Base-by-base conservation (phyloP, 1,140 invertebrate species). In the Zaprionus davidi region DNA sequence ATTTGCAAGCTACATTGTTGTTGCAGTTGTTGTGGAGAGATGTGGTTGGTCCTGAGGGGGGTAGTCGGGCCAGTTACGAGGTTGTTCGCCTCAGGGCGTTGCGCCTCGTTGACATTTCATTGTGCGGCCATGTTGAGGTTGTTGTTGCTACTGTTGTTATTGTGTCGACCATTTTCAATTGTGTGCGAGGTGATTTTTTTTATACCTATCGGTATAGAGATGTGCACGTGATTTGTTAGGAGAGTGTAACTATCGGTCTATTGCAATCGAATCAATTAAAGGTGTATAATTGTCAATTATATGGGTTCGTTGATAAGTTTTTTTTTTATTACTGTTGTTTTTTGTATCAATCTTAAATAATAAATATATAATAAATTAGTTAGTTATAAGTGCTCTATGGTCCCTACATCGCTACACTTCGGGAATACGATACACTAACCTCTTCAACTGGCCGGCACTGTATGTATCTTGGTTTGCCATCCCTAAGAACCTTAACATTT, bases 31-130 rank as follows among this genome's bases (percentile, higher is more conserved):
- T 11, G 9, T 11, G 31, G 2, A 2, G 9, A 3, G 44, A 7
- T 5, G 36, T 15, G 3, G 4, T 13, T 13, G 28, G 26, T 24
- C n/a, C 24, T 17, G 7, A 4, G 51, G 22, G 26, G 56, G 5
- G 36, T n/a, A 3, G 36, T 34, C 28, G 22, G 26, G 17, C 34
- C n/a, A 31, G 51, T 51, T 55, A 26, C 12, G 69, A 28, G 60
- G 44, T 58, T 60, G 53, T 57, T 65, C 31, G 70, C 76, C 73
- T 36, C 12, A 24, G 55, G 60, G 59, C 59, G 63, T 69, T 76
- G 26, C 62, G 73, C 34, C 55, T 76, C 60, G 56, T 55, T 71
- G 46, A 65, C 60, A 60, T 76, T 79, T 76, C 58, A 69, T 76
- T 78, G 49, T 65, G 38, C 15, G 46, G 38, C 24, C 36, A 57